A percentile compares a stretch with the other conserved stretches of the same genome.
Evolutionary conservation across 2,888 invertebrate genomes (phyloP).

Genomic region (Osmoderma eremita): DNA sequence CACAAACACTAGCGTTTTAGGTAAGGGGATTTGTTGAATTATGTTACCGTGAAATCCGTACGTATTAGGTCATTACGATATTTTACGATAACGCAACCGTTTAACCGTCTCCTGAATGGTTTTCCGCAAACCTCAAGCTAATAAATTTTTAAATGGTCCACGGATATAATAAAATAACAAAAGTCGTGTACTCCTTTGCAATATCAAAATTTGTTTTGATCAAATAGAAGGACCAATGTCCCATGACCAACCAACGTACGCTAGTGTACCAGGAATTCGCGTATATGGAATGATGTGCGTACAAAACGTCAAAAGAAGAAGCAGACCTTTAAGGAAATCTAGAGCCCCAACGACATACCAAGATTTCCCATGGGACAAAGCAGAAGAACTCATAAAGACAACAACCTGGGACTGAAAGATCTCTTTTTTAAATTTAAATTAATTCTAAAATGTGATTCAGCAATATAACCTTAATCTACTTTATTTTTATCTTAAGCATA

Average conservation of each 20-base stretch:
- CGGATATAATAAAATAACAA: too few relatives aligned
- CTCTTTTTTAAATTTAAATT: conserved; percentile 8
- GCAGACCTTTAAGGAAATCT: conserved; percentile 63
- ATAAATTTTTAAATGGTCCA: too few relatives aligned
- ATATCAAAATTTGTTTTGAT: too few relatives aligned
- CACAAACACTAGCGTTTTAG: conserved; percentile 84
- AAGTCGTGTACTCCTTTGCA: too few relatives aligned
- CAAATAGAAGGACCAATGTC: conserved; percentile 89
- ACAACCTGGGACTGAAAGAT: conserved; percentile 72
- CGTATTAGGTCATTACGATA: conserved; percentile 6
- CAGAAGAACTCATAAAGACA: conserved; percentile 74
- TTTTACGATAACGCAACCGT: background rate
- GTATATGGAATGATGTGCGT: conserved; percentile 97
- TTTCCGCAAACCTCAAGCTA: too few relatives aligned
- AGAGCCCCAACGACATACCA: conserved; percentile 65
- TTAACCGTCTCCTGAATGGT: too few relatives aligned
- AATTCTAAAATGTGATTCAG: conserved; percentile 39
- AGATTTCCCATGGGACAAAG: conserved; percentile 83
- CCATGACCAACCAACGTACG: conserved; percentile 93
- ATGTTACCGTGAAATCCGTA: background rate
- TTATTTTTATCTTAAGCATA: background rate
- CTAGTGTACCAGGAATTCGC: conserved; percentile 91
- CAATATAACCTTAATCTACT: conserved; percentile 8
- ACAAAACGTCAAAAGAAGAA: conserved; percentile 59
- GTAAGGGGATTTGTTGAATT: conserved; percentile 65